These are phyloP conservation scores for Ispidina lecontei DNA, from an alignment of 2,797 vertebrate genomes.

Conservation along the genomic window DNA sequence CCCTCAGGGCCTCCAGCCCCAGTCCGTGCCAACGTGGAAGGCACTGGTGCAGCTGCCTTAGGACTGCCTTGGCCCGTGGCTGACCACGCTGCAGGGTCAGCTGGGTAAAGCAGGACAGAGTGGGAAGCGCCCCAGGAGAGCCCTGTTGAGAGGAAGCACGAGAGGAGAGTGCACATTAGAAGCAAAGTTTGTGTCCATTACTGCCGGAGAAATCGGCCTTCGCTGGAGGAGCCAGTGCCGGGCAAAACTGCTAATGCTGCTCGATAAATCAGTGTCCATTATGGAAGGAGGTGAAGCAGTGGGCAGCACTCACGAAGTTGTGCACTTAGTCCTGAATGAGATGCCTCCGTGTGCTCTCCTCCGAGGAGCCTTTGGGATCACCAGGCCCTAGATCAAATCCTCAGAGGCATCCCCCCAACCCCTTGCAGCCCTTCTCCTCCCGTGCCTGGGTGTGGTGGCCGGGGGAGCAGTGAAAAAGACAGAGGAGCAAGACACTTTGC, in stretches of 20 bases:
- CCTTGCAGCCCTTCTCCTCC: background rate
- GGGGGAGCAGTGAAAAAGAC: background rate
- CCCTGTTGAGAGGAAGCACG: background rate
- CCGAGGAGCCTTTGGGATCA: background rate
- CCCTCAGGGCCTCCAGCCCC: background rate
- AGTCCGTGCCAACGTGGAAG: background rate
- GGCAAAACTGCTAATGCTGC: background rate
- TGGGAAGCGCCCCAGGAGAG: background rate
- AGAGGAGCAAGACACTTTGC: background rate
- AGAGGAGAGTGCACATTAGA: background rate
- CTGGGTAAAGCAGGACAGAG: background rate
- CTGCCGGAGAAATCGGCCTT: background rate
- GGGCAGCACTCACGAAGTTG: background rate
- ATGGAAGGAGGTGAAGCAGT: background rate
- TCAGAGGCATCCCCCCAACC: too few relatives aligned
- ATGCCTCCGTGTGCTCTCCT: background rate
- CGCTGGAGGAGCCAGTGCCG: background rate
- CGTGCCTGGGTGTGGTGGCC: background rate
- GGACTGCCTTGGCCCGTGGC: accelerated
- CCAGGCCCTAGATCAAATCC: background rate
- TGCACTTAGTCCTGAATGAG: background rate
- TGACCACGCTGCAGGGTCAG: accelerated
- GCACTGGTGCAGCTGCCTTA: background rate
- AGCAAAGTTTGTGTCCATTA: constrained; percentile 7
- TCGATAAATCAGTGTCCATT: background rate